Evolutionary conservation across 2,888 invertebrate species (phyloP), one percentile per base, ranked within the genome.

Genomic region (Ischnura elegans): DNA sequence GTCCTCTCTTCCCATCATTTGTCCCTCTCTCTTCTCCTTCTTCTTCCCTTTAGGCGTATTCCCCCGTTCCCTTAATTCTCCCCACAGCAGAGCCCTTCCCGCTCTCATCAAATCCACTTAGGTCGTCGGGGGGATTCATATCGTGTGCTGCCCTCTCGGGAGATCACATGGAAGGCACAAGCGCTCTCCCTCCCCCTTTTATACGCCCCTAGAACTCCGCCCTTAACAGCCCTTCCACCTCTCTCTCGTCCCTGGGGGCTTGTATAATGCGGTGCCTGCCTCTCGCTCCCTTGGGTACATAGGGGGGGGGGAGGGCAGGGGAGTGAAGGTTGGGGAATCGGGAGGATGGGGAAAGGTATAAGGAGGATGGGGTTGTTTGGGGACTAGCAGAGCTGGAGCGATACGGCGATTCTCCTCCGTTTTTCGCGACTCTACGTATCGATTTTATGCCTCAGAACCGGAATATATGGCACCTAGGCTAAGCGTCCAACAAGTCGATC

Each of bases 241-340:
- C 51, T 51, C 76, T 76, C 36, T 29, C 76, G 29, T n/a, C 76
- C 76, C 76, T 51, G 76, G 76, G 76, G 76, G 76, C 76, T 76
- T 76, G 76, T 76, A 76, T 76, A 76, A 76, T 76, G 76, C 76
- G 76, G 76, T 76, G 76, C 76, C 76, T 36, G 76, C 76, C 76
- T 76, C 16, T 36, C 16, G 16, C 36, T 36, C 76, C 76, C 25
- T 36, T 10, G 36, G 36, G 76, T 3, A 25, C 8, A 19, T 25
- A n/a, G n/a, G n/a, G 29, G 29, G 2, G 8, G 66, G 6, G 66
- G 29, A 66, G 66, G 66, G 29, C 8, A 36, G 66, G 66, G 29
- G 29, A 29, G 66, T 51, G 51, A 1, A 51, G 19, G 2, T 19
- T n/a, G n/a, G n/a, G n/a, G n/a, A n/a, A n/a, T 51, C 19, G 4